Base-by-base conservation (phyloP, 2,888 invertebrate species). In the Punctoribates punctum region DNA sequence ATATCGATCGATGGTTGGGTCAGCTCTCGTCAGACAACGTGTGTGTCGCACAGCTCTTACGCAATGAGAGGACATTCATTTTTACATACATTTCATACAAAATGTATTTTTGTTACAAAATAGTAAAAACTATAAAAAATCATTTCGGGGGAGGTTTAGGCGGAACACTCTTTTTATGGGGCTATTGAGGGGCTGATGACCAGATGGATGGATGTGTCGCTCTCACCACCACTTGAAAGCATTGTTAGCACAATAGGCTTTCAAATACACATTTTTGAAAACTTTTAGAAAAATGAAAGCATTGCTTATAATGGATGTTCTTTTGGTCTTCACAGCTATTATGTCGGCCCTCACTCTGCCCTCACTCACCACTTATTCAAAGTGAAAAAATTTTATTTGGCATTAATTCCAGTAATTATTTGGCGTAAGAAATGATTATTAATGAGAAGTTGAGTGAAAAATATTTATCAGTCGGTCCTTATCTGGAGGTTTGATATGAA, bases 1-100 rank as follows among this genome's bases (percentile, higher is more conserved):
- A 42, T 72, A 72, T 72, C 46, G 72, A 72, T 72, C 72, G 72
- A 72, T 70, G 11, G 6, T n/a, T 72, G 46, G 72, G 72, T 72
- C 72, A 72, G 23, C 60, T 72, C 38, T 72, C 23, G 46, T 72
- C 38, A 25, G 17, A 48, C 46, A 46, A 72, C 46, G 72, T 72
- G 72, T 72, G 67, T 20, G 67, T 67, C 27, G 25, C 60, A 29
- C 29, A 38, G 67, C 67, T 67, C 67, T 67, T 67, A 67, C 13
- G 67, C 67, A 67, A 67, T 72, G 72, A 46, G 70, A 48, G 25
- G n/a, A 72, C 46, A 48, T 72, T 25, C 48, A 25, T 72, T 72
- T 72, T 72, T 46, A 72, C 34, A 34, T 34, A 34, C 34, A 34
- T 34, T 34, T 34, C 46, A 20, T 25, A 27, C 15, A 72, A 48